phyloP scores from a whole-genome alignment of 2,797 vertebrate species.

The Catostomus latipinnis region DNA sequence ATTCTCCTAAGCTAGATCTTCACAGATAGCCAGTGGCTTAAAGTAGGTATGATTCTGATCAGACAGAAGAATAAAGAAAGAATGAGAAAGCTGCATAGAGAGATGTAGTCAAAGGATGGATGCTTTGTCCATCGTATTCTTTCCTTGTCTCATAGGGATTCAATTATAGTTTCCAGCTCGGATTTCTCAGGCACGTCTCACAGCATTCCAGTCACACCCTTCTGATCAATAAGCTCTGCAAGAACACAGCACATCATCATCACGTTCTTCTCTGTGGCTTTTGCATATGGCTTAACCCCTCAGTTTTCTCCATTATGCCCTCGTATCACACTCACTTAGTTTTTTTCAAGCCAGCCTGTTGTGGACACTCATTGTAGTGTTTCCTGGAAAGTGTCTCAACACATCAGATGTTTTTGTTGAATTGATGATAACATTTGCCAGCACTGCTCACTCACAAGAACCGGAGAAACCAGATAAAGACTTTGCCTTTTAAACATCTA shows the following conservation, averaged over 20 bases:
- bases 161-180: conserved; percentile 59
- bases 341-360: not conserved
- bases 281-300: not conserved
- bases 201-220: conserved; percentile 59
- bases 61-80: conserved; percentile 29
- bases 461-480: not conserved
- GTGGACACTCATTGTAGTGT: conserved; percentile 10
- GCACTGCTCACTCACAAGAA: too few relatives aligned
- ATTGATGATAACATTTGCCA: not conserved
- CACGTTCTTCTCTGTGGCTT: conserved; percentile 11
- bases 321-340: not conserved
- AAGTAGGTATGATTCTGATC: conserved; percentile 37
- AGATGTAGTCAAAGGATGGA: conserved; percentile 43
- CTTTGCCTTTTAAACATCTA: not conserved
- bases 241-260: conserved; percentile 26
- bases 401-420: not conserved
- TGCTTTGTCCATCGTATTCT: conserved; percentile 40
- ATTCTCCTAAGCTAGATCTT: conserved; percentile 14
- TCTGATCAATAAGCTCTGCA: conserved; percentile 57
- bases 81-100: conserved; percentile 35
- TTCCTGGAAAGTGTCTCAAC: too few relatives aligned
- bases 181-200: conserved; percentile 53
- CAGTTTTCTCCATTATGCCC: not conserved
- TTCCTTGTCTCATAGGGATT: conserved; percentile 59
- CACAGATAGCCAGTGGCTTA: not conserved